Evolutionary conservation across 1,140 invertebrate genomes (phyloP).

Genomic region (Acromyrmex charruanus): DNA sequence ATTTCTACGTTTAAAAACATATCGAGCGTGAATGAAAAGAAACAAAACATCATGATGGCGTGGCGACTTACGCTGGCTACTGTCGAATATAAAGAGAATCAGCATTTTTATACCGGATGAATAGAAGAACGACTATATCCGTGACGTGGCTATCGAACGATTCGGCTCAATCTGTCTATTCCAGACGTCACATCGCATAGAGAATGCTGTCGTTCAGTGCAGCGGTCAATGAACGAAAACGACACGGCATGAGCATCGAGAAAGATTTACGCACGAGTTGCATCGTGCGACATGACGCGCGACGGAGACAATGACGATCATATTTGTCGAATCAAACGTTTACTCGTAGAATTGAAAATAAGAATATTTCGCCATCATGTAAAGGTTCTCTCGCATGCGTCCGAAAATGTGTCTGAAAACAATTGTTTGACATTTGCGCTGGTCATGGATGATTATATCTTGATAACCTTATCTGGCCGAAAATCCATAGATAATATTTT

Average conservation of each 20-base stretch:
- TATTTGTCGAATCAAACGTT: constrained; percentile 18
- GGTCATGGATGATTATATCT: constrained; percentile 8
- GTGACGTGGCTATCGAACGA: constrained; percentile 1
- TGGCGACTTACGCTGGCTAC: neutral
- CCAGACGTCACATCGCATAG: neutral
- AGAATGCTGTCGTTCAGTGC: neutral
- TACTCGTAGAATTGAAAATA: constrained; percentile 20
- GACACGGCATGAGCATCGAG: neutral
- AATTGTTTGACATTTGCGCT: constrained; percentile 37
- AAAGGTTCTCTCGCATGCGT: neutral
- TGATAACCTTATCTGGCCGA: constrained; percentile 29
- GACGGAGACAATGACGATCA: constrained; percentile 3
- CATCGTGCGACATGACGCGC: neutral
- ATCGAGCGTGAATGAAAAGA: neutral
- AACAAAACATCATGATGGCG: neutral
- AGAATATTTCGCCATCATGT: neutral
- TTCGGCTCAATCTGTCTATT: constrained; percentile 35
- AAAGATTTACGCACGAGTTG: constrained; percentile 38
- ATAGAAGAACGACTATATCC: constrained; percentile 12
- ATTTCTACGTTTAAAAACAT: neutral
- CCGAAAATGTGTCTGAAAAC: neutral
- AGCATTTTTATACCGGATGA: constrained; percentile 2
- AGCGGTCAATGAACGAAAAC: constrained; percentile 56
- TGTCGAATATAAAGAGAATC: neutral
- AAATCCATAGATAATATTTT: constrained; percentile 38